Conservation (phyloP, 2,113 vertebrate species). For the Lethenteron reissneri region DNA sequence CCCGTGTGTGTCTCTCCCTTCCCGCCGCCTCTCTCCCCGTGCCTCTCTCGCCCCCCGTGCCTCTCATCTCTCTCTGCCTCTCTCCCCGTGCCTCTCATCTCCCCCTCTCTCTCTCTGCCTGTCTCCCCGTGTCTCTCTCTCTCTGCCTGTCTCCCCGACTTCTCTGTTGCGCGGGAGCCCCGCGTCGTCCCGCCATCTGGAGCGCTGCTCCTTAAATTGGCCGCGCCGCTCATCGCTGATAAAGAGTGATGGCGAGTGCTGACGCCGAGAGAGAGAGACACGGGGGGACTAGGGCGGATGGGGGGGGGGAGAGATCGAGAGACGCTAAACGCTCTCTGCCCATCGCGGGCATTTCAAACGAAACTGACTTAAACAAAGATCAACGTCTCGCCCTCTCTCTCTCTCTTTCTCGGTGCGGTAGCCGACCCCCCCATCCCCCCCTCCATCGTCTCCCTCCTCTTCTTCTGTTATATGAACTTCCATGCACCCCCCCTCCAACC, state of each 20-base stretch:
- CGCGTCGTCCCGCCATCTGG: not conserved
- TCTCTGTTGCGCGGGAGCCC: too few relatives aligned
- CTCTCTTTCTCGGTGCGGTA: not conserved
- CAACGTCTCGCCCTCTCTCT: not conserved
- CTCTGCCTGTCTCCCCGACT: too few relatives aligned
- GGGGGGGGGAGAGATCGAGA: not conserved
- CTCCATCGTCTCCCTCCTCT: not conserved
- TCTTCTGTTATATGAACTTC: not conserved
- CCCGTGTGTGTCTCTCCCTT: too few relatives aligned
- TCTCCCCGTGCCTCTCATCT: too few relatives aligned
- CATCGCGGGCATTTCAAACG: conserved; percentile 2
- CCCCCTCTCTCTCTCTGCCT: too few relatives aligned
- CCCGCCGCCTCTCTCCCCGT: too few relatives aligned
- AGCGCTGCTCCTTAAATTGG: conserved; percentile 1
- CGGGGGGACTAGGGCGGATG: not conserved
- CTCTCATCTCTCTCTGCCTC: too few relatives aligned
- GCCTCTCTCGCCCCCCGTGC: too few relatives aligned
- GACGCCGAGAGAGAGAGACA: not conserved
- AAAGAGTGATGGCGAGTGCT: conserved; percentile 7
- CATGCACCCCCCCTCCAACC: not conserved
- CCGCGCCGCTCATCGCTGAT: not conserved
- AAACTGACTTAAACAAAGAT: conserved; percentile 2
- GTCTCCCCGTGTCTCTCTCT: too few relatives aligned
- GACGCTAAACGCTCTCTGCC: not conserved
- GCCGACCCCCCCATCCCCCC: not conserved